Conservation (phyloP, 2,797 vertebrate genomes). For the Danio kyathit region DNA sequence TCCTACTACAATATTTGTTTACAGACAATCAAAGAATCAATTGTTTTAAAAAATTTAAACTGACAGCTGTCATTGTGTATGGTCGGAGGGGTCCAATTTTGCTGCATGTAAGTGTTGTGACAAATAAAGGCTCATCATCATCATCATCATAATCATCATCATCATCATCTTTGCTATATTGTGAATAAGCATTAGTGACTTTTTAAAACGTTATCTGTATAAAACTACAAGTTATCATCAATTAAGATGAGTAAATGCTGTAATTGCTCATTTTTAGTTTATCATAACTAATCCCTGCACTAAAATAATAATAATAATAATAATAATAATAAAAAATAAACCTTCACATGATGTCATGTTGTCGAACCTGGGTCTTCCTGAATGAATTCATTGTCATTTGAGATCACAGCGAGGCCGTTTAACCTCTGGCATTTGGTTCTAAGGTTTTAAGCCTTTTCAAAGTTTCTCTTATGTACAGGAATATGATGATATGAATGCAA, state of each 20-base stretch:
- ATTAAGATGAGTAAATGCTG: not conserved
- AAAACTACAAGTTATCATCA: not conserved
- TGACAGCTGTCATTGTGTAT: too few species aligned
- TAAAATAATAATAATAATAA: not conserved
- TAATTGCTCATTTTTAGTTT: not conserved
- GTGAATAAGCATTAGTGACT: too few species aligned
- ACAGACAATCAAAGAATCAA: too few species aligned
- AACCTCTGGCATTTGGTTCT: conserved; percentile 23
- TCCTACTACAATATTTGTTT: too few species aligned
- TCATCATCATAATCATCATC: too few species aligned
- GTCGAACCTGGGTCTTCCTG: not conserved
- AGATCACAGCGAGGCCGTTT: conserved; percentile 5
- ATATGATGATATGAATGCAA: conserved; percentile 2
- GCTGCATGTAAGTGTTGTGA: too few species aligned
- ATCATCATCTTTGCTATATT: too few species aligned
- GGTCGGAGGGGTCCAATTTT: too few species aligned
- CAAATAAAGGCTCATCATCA: too few species aligned
- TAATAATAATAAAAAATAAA: not conserved
- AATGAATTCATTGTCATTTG: conserved; percentile 6
- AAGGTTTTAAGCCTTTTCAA: conserved; percentile 27
- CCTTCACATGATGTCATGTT: not conserved
- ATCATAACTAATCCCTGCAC: not conserved
- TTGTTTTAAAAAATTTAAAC: too few species aligned
- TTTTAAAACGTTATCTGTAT: too few species aligned
- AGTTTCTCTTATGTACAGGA: conserved; percentile 1